Percentiles rank a stretch among this genome's conserved stretches.
phyloP scores from a whole-genome alignment of 1,140 invertebrate species.

The Anoplophora glabripennis region DNA sequence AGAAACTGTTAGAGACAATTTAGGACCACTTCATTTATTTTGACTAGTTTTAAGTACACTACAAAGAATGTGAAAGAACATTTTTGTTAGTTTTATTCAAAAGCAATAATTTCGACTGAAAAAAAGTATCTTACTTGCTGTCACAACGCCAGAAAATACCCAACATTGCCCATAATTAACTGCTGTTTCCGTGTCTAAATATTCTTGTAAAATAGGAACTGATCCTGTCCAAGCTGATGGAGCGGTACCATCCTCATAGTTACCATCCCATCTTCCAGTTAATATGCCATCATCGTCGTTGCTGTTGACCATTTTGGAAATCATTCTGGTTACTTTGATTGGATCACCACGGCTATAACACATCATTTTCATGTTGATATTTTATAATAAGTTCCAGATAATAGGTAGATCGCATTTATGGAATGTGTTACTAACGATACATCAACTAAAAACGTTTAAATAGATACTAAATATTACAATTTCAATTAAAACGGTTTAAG shows the following conservation, averaged over 20 bases:
- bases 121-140: slow-evolving; percentile 54
- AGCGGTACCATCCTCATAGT: slow-evolving; percentile 66
- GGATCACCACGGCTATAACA: slow-evolving; percentile 64
- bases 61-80: too few species aligned
- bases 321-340: slow-evolving; percentile 64
- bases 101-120: too few species aligned
- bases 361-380: too few species aligned
- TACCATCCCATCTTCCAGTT: slow-evolving; percentile 68
- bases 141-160: slow-evolving; percentile 72
- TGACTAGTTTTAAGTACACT: too few species aligned
- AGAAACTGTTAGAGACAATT: too few species aligned
- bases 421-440: too few species aligned
- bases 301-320: slow-evolving; percentile 72
- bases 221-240: slow-evolving; percentile 67
- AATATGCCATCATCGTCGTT: slow-evolving; percentile 69
- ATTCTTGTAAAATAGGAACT: slow-evolving; percentile 62
- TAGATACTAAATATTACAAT: too few species aligned
- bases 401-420: too few species aligned
- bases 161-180: slow-evolving; percentile 77
- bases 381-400: too few species aligned
- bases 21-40: too few species aligned
- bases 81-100: slow-evolving; percentile 1
- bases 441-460: too few species aligned
- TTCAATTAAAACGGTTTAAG: too few species aligned
- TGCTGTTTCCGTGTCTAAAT: slow-evolving; percentile 56